Evolutionary conservation across 2,113 vertebrate genomes (phyloP).

Genomic region (Mesembrinibis cayennensis): DNA sequence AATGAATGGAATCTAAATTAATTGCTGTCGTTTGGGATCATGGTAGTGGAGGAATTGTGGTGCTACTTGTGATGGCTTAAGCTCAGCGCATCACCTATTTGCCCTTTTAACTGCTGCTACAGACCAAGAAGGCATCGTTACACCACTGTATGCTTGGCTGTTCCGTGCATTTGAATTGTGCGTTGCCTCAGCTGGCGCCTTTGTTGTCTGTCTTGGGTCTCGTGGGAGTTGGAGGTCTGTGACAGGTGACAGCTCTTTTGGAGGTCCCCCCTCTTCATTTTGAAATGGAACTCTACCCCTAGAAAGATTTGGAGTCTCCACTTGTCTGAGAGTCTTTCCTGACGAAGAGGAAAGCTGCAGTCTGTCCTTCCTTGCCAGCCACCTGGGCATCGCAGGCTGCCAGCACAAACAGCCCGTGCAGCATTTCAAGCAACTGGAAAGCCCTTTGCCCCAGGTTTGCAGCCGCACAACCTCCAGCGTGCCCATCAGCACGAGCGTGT

Average conservation of each 20-base stretch:
- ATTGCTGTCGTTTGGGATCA: not conserved
- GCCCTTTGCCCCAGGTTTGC: not conserved
- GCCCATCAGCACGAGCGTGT: rapidly evolving
- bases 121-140: rapidly evolving
- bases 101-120: not conserved
- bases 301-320: not conserved
- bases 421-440: not conserved
- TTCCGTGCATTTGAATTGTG: not conserved
- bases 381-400: rapidly evolving
- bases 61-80: not conserved
- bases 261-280: not conserved
- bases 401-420: rapidly evolving
- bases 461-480: rapidly evolving
- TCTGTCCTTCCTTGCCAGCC: not conserved
- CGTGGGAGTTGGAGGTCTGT: not conserved
- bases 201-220: not conserved
- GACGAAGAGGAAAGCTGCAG: not conserved
- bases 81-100: not conserved
- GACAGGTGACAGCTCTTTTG: not conserved
- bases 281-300: not conserved
- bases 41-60: not conserved
- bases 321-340: not conserved
- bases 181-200: not conserved
- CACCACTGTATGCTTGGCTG: rapidly evolving
- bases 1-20: not conserved